phyloP scores from a whole-genome alignment of 2,113 vertebrate genomes.

The Zingel zingel region DNA sequence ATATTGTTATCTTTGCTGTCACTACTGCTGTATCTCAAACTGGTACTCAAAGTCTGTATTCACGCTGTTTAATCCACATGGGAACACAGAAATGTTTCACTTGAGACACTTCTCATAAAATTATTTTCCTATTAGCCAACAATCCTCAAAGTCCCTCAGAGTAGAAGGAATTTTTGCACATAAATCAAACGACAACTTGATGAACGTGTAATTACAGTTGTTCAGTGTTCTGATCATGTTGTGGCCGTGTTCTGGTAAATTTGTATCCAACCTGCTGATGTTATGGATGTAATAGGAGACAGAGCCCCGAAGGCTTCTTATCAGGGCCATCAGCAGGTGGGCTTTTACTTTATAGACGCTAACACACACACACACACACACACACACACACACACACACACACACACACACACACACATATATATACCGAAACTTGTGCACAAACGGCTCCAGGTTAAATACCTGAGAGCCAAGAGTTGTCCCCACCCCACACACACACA shows the following conservation, averaged over 20 bases:
- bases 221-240: constrained; percentile 44
- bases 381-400: constrained; percentile 22
- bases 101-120: constrained; percentile 36
- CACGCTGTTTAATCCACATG: not conserved
- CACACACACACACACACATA: constrained; percentile 25
- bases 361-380: constrained; percentile 31
- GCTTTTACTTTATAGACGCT: constrained; percentile 47
- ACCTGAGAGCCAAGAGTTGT: constrained; percentile 62
- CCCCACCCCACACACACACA: too few relatives aligned
- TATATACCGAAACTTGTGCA: constrained; percentile 37
- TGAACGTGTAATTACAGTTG: constrained; percentile 37
- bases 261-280: constrained; percentile 51
- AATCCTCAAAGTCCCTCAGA: constrained; percentile 8
- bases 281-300: constrained; percentile 60
- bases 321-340: constrained; percentile 76
- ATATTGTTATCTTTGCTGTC: constrained; percentile 62
- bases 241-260: constrained; percentile 42
- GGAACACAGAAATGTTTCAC: constrained; percentile 31
- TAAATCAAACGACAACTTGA: constrained; percentile 53
- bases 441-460: constrained; percentile 64
- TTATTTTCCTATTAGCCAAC: constrained; percentile 23
- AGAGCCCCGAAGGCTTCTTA: constrained; percentile 55
- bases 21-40: constrained; percentile 48
- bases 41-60: constrained; percentile 27
- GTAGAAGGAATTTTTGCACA: constrained; percentile 12